Evolutionary conservation across 1,140 invertebrate genomes (phyloP), one percentile per base, ranked within the genome.

Genomic region (Rhizoglyphus robini): DNA sequence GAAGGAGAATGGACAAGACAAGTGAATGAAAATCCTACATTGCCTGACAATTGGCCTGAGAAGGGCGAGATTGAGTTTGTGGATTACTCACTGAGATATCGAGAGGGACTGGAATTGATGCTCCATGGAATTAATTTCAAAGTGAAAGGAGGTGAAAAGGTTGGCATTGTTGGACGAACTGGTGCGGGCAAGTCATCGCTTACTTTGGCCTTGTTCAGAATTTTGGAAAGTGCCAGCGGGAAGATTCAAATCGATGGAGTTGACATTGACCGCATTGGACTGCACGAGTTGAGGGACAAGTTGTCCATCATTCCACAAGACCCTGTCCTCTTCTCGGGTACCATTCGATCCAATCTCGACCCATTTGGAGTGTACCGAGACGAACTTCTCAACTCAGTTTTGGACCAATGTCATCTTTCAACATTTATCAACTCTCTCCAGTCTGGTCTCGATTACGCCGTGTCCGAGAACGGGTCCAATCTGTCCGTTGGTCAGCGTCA

Each of bases 201-300:
- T 8, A 78, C 79, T 0, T 69, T 81, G 20, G 76, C 76, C 4
- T 68, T 82, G 36, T 82, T 82, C 67, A 73, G 81, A 60, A 76
- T 82, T 36, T 75, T 82, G 63, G 80, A 82, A 69, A 63, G 79
- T 1, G 70, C 67, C 15, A 72, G 15, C 23, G 51, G 51, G 8
- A 63, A 63, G 15, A 97, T 99, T 67, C 72, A 83, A 18, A 94
- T 99, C 65, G 96, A 99, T 77, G 86, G 84, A 41, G 74, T 90
- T 15, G 85, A 96, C 73, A 93, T 97, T 68, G 77, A 85, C 1
- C 81, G 81, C 11, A 79, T 98, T 68, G 93, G 92, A 65, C 92
- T 15, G 3, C 90, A 96, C 74, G 84, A 89, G 69, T 75, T 99
- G 25, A 81, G 95, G 80, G 76, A 77, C 18, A 74, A 86, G 68